These are phyloP conservation scores for Beris morrisii DNA, from an alignment of 2,888 invertebrate genomes.

Conservation along the genomic window DNA sequence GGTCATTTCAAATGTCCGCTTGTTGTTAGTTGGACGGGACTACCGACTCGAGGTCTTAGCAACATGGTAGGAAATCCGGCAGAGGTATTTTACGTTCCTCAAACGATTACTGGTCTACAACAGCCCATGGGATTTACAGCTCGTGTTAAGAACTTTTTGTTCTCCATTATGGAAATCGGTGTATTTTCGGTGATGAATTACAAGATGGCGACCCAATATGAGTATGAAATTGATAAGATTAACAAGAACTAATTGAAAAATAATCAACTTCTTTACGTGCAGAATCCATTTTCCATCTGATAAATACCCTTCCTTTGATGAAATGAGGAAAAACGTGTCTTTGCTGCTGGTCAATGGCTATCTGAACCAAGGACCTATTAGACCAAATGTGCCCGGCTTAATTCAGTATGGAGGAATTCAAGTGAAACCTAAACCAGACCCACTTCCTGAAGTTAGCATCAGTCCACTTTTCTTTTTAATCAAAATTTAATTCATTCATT, in stretches of 20 bases:
- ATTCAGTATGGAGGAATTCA: conserved; percentile 58
- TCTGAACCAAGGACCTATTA: conserved; percentile 48
- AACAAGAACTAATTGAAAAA: not conserved
- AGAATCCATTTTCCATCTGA: conserved; percentile 31
- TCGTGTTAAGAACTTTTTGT: conserved; percentile 11
- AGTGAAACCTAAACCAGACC: conserved; percentile 45
- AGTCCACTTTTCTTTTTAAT: not conserved
- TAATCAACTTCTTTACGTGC: not conserved
- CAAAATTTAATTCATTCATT: not conserved
- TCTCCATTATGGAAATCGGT: not conserved
- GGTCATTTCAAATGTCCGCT: conserved; percentile 49
- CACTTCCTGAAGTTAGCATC: conserved; percentile 34
- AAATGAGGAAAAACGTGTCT: conserved; percentile 51
- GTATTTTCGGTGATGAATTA: not conserved
- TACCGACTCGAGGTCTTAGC: conserved; percentile 43
- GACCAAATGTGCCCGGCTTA: conserved; percentile 50
- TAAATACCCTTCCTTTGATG: conserved; percentile 39
- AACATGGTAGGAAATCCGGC: conserved; percentile 47
- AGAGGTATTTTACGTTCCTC: conserved; percentile 46
- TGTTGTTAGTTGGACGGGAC: conserved; percentile 44
- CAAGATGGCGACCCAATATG: not conserved
- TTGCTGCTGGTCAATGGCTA: conserved; percentile 54
- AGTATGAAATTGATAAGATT: too few relatives aligned
- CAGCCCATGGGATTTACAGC: conserved; percentile 34
- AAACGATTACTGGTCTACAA: conserved; percentile 39